Base-by-base conservation (phyloP, 2,888 invertebrate genomes). In the Rhyacophila evoluta region DNA sequence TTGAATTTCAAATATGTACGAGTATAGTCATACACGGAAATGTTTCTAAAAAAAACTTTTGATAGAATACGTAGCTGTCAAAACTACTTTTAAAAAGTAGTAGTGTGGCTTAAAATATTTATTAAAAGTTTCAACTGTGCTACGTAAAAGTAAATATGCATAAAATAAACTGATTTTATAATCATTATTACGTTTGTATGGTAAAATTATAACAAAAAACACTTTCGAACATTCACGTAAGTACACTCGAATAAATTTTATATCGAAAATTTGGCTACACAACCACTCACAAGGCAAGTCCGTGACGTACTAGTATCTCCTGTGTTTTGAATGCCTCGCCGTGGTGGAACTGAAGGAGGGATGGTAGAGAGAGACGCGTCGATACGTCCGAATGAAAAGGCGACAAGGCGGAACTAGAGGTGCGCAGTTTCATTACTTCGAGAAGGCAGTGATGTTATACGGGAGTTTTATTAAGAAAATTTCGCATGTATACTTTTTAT, bases 181-280 rank as follows among this genome's bases (percentile, higher is more conserved):
- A 55, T 55, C 25, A 55, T 55, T 55, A 55, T 55, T 55, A 55
- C 55, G 55, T 55, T 55, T 55, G 55, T 55, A 55, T 55, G 19
- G 10, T 55, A 55, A 55, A 55, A 10, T 39, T 19, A 19, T 19
- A 2, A 55, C 15, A 55, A 55, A 55, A 55, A 19, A 55, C 55
- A 41, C 41, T 41, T 55, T 55, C 55, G 55, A 55, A 55, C 55
- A 55, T 55, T 55, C 55, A 55, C 55, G 55, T 55, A 55, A 55
- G 55, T 19, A 55, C 55, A 55, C 55, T 55, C 55, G 55, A 55
- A 55, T 55, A 25, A 19, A 55, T 55, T 55, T 55, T 19, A 19
- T 25, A 19, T 19, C 55, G 19, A 25, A 55, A 55, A 55, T 55
- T 55, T 19, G 55, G 55, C 55, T 19, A 25, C 55, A 55, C 10